Evolutionary conservation across 2,797 vertebrate genomes (phyloP).

Genomic region (Leptodactylus fallax): DNA sequence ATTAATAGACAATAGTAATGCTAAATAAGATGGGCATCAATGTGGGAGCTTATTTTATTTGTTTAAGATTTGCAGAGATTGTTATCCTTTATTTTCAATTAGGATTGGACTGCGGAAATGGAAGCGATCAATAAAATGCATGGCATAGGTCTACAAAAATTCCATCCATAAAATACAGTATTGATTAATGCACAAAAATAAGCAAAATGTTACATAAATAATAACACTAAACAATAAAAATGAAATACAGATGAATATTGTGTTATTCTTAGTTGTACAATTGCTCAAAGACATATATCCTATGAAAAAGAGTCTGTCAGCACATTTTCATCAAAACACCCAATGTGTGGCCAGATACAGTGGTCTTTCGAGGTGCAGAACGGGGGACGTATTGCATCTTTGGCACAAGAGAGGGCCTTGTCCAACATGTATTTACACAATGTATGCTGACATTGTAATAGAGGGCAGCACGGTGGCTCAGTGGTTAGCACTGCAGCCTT

Average conservation of each 20-base stretch:
- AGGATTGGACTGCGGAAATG: neutral
- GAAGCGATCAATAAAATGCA: conserved; percentile 2
- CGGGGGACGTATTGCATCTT: too few relatives aligned
- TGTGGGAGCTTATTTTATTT: neutral
- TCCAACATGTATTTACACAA: too few relatives aligned
- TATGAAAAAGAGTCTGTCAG: too few relatives aligned
- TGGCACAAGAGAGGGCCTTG: too few relatives aligned
- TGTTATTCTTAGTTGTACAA: neutral
- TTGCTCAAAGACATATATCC: too few relatives aligned
- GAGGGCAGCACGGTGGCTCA: too few relatives aligned
- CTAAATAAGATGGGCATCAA: conserved; percentile 27
- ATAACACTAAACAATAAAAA: neutral
- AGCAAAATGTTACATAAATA: neutral
- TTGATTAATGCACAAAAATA: conserved; percentile 8
- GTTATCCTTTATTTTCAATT: conserved; percentile 27
- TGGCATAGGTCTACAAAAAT: neutral
- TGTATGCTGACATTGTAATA: too few relatives aligned
- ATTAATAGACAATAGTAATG: conserved; percentile 36
- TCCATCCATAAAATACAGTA: neutral
- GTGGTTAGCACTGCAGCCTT: too few relatives aligned
- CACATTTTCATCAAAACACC: too few relatives aligned
- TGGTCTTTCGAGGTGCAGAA: too few relatives aligned
- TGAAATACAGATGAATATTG: neutral
- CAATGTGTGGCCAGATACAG: too few relatives aligned
- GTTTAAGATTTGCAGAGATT: neutral